Conservation (phyloP, 2,888 invertebrate genomes). For the Leptogaster cylindrica region DNA sequence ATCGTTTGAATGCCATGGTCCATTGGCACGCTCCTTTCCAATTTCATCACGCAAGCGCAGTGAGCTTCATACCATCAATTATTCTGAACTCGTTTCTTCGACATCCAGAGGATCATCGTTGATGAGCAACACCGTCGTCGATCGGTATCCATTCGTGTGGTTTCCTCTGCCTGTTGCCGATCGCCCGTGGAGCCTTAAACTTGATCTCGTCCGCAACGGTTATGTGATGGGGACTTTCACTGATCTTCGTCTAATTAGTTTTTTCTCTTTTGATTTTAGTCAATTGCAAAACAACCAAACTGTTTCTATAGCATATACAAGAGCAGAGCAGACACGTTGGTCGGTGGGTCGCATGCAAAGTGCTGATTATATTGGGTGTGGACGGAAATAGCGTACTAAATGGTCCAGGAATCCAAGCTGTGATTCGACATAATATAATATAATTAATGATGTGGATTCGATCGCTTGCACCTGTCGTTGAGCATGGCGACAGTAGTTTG, state of each 20-base stretch:
- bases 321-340: neutral
- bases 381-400: neutral
- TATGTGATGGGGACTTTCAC: slow-evolving; percentile 18
- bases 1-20: slow-evolving; percentile 29
- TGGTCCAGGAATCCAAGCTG: too few relatives aligned
- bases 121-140: neutral
- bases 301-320: slow-evolving; percentile 2
- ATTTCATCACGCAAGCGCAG: slow-evolving; percentile 17
- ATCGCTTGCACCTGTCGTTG: neutral
- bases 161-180: neutral
- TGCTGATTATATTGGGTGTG: neutral
- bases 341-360: neutral
- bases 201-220: slow-evolving; percentile 6
- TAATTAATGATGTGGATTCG: too few relatives aligned
- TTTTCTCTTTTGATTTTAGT: slow-evolving; percentile 1
- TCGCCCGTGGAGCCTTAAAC: slow-evolving; percentile 7
- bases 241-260: slow-evolving; percentile 23
- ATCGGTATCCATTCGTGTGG: slow-evolving; percentile 13
- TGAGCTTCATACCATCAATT: slow-evolving; percentile 1
- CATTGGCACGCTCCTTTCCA: slow-evolving; percentile 32
- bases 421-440: too few relatives aligned
- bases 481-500: too few relatives aligned
- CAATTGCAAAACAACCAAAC: neutral
- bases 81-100: neutral
- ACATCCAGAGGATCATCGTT: neutral